A percentile compares a stretch with the other conserved stretches of the same genome.
Conservation (phyloP, 1,140 invertebrate genomes). For the Apis cerana region DNA sequence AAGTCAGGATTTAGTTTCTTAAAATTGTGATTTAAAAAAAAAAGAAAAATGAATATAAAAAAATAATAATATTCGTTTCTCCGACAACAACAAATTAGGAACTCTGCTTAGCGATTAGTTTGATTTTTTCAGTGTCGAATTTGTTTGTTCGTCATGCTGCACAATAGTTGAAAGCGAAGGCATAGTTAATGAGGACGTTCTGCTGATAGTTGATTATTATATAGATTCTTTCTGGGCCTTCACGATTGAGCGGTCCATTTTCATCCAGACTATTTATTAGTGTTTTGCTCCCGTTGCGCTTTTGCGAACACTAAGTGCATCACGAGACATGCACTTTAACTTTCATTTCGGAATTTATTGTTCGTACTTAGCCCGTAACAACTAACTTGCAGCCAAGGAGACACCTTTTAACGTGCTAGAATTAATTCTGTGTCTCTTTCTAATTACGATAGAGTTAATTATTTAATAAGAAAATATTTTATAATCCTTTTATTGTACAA, state of each 20-base stretch:
- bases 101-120: constrained; percentile 48
- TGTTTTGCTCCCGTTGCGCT: constrained; percentile 65
- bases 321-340: constrained; percentile 66
- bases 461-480: too few species aligned
- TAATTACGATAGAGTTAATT: too few species aligned
- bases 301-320: constrained; percentile 69
- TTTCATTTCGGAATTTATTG: constrained; percentile 66
- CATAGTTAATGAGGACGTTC: constrained; percentile 56
- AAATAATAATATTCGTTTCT: constrained; percentile 31
- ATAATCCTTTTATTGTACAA: too few species aligned
- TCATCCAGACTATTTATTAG: constrained; percentile 61
- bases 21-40: neutral
- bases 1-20: neutral
- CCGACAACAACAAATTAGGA: constrained; percentile 22
- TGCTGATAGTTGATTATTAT: constrained; percentile 58
- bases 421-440: too few species aligned
- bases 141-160: constrained; percentile 56
- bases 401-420: too few species aligned
- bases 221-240: constrained; percentile 61
- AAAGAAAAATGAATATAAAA: neutral
- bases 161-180: constrained; percentile 55
- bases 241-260: constrained; percentile 57
- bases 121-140: constrained; percentile 52
- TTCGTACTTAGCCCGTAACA: constrained; percentile 63
- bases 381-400: constrained; percentile 39